A percentile compares a stretch with the other conserved stretches of the same genome.
Conservation (phyloP, 2,113 vertebrate genomes). For the Petrocephalus microphthalmus region DNA sequence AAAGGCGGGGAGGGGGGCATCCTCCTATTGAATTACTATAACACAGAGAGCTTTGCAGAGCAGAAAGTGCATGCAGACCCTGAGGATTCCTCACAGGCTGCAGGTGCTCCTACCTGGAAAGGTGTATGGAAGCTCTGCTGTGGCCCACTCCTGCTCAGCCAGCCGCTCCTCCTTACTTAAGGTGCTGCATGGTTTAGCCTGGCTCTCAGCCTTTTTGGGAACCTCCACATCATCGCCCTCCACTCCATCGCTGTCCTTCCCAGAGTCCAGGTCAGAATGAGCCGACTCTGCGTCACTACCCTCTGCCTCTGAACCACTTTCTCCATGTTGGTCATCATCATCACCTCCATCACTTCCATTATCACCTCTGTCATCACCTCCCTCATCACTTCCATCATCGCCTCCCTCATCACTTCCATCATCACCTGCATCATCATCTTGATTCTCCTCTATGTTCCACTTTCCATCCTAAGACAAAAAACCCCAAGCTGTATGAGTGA, state of each 20-base stretch:
- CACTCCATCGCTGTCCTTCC: slow-evolving; percentile 53
- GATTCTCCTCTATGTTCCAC: slow-evolving; percentile 49
- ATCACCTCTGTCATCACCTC: slow-evolving; percentile 27
- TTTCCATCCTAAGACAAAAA: slow-evolving; percentile 67
- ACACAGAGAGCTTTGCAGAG: neutral
- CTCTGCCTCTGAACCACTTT: slow-evolving; percentile 37
- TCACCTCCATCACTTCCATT: slow-evolving; percentile 9
- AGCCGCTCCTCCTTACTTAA: slow-evolving; percentile 41
- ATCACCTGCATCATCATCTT: slow-evolving; percentile 35
- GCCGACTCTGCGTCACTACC: slow-evolving; percentile 43
- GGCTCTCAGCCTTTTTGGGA: neutral
- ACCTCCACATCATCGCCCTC: slow-evolving; percentile 30
- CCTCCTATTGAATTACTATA: neutral
- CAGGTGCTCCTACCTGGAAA: slow-evolving; percentile 67
- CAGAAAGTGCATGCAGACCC: neutral
- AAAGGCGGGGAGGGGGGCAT: neutral
- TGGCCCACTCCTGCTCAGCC: slow-evolving; percentile 51
- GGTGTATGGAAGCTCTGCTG: slow-evolving; percentile 76
- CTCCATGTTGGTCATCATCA: slow-evolving; percentile 27
- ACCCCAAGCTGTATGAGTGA: no score
- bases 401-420: slow-evolving; percentile 24
- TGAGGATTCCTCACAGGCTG: neutral
- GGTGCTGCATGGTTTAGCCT: neutral
- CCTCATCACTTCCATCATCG: neutral
- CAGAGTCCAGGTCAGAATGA: slow-evolving; percentile 73